Conservation (phyloP, 2,797 vertebrate genomes). For the Erpetoichthys calabaricus region DNA sequence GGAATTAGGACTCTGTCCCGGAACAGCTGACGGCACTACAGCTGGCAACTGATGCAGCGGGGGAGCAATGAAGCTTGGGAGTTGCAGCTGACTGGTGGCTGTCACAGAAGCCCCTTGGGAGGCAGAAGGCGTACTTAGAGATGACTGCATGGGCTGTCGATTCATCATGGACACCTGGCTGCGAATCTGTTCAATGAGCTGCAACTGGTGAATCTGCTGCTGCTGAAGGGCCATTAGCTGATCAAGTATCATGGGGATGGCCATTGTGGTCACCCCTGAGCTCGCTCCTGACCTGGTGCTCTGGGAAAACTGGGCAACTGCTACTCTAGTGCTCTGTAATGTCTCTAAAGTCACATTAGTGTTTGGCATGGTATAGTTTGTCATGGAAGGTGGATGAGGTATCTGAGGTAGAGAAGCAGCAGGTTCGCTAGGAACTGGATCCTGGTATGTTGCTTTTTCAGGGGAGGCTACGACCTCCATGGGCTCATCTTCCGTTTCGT, state of each 20-base stretch:
- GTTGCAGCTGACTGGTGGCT: slow-evolving; percentile 64
- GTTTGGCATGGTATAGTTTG: slow-evolving; percentile 80
- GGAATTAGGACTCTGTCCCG: slow-evolving; percentile 45
- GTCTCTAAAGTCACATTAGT: slow-evolving; percentile 97
- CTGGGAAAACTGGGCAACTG: slow-evolving; percentile 94
- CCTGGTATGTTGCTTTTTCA: slow-evolving; percentile 54
- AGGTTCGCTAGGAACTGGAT: slow-evolving; percentile 54
- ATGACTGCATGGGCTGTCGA: slow-evolving; percentile 62
- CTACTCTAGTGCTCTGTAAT: slow-evolving; percentile 92
- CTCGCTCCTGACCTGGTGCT: slow-evolving; percentile 43
- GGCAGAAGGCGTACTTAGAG: slow-evolving; percentile 51
- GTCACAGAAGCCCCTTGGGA: slow-evolving; percentile 49
- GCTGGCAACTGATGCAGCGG: slow-evolving; percentile 71
- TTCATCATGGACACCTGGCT: slow-evolving; percentile 94
- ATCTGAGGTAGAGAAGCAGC: slow-evolving; percentile 72
- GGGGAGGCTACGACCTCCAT: slow-evolving; percentile 79
- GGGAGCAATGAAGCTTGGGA: slow-evolving; percentile 69
- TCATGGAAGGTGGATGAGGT: slow-evolving; percentile 54
- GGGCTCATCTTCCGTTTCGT: slow-evolving; percentile 74
- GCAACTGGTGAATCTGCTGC: slow-evolving; percentile 95
- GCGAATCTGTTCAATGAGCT: slow-evolving; percentile 96
- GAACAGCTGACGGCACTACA: slow-evolving; percentile 53
- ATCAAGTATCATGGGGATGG: slow-evolving; percentile 93
- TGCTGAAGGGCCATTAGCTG: slow-evolving; percentile 96
- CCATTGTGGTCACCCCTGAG: slow-evolving; percentile 63